phyloP scores from a whole-genome alignment of 2,888 invertebrate species.

The Protophormia terraenovae region DNA sequence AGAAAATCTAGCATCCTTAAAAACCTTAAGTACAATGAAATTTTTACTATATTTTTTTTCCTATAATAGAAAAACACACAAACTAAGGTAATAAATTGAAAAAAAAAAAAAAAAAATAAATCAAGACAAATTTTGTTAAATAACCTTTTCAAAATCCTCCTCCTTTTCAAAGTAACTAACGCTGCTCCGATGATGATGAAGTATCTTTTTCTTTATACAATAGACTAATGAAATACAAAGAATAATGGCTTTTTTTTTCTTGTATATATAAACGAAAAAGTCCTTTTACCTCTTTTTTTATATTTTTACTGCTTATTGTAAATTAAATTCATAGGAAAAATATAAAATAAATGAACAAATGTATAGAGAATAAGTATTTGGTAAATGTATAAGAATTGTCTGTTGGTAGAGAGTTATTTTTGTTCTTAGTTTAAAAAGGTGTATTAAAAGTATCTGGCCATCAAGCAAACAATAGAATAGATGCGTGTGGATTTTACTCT shows the following conservation, averaged over 20 bases:
- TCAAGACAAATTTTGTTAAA: constrained; percentile 43
- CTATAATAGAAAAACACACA: not conserved
- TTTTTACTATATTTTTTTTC: constrained; percentile 3
- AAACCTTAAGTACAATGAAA: constrained; percentile 10
- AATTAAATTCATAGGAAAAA: constrained; percentile 35
- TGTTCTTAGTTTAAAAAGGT: not conserved
- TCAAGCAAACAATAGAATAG: constrained; percentile 22
- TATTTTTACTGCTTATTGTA: not conserved
- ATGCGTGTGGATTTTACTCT: constrained; percentile 14
- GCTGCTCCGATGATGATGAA: constrained; percentile 24
- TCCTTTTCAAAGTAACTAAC: not conserved
- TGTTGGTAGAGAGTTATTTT: not conserved
- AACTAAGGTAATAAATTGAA: not conserved
- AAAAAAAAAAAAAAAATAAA: not conserved
- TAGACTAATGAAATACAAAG: constrained; percentile 11
- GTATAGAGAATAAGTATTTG: constrained; percentile 5
- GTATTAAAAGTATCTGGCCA: constrained; percentile 32
- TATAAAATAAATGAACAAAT: constrained; percentile 51
- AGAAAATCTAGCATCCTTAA: not conserved
- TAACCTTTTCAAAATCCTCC: not conserved
- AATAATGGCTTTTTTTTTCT: constrained; percentile 42
- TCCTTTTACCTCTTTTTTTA: constrained; percentile 26
- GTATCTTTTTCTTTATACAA: not conserved
- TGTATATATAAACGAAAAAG: constrained; percentile 24
- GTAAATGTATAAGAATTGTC: constrained; percentile 3